Conservation (phyloP, 1,140 invertebrate genomes). For the Euwallacea similis region DNA sequence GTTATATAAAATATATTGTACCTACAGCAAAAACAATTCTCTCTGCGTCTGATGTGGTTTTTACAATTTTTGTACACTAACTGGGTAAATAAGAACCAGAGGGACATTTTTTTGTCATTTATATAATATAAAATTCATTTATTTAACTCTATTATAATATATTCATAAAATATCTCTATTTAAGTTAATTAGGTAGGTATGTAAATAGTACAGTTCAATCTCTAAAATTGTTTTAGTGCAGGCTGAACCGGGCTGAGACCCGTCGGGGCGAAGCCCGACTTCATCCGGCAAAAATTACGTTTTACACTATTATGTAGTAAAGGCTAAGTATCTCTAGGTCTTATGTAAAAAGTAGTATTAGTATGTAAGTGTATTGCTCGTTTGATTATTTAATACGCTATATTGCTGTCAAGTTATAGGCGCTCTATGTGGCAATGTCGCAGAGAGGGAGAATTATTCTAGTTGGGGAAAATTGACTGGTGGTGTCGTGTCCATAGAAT, state of each 20-base stretch:
- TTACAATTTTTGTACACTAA: too few species aligned
- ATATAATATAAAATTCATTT: conserved; percentile 26
- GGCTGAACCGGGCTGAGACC: too few species aligned
- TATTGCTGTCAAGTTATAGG: conserved; percentile 52
- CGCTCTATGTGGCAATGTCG: conserved; percentile 2
- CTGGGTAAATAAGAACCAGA: too few species aligned
- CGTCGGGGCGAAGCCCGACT: not conserved
- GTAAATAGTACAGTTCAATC: conserved; percentile 22
- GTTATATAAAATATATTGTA: conserved; percentile 25
- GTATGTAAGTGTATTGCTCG: conserved; percentile 46
- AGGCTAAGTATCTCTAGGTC: conserved; percentile 28
- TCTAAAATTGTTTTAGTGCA: too few species aligned
- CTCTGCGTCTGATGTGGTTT: too few species aligned
- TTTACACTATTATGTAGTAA: conserved; percentile 16
- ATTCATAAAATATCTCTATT: conserved; percentile 35
- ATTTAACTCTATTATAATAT: conserved; percentile 17
- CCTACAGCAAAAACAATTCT: conserved; percentile 20
- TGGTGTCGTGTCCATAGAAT: too few species aligned
- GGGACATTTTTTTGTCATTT: not conserved
- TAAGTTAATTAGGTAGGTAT: not conserved
- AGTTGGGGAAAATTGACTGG: too few species aligned
- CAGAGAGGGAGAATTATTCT: not conserved
- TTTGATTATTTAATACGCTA: conserved; percentile 51
- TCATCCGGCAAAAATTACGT: not conserved
- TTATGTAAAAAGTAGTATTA: conserved; percentile 3